These are phyloP conservation scores for Colinus virginianus DNA, from an alignment of 2,113 vertebrate species.

Conservation along the genomic window DNA sequence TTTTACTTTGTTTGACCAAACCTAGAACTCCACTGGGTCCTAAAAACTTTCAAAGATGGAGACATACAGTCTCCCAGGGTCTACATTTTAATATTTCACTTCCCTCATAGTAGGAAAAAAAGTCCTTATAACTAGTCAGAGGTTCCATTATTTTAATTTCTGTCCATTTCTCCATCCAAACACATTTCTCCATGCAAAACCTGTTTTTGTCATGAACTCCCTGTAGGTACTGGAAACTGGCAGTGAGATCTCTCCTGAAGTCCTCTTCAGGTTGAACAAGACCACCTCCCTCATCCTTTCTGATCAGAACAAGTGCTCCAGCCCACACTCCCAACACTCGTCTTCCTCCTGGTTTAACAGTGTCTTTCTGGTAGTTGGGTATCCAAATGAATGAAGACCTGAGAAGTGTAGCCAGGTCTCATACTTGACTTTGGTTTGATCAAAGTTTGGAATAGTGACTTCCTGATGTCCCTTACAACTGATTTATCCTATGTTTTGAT, in stretches of 20 bases:
- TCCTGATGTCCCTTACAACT: not conserved
- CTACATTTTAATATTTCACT: not conserved
- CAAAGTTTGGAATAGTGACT: not conserved
- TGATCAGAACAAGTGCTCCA: not conserved
- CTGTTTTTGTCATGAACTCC: not conserved
- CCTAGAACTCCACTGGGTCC: not conserved
- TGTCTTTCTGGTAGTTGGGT: not conserved
- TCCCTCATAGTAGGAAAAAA: no score
- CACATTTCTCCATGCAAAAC: not conserved
- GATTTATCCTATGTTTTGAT: not conserved
- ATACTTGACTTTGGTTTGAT: not conserved
- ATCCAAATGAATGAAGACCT: not conserved
- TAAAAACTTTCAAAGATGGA: not conserved
- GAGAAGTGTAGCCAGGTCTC: not conserved
- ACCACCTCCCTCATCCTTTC: not conserved
- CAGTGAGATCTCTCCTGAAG: not conserved
- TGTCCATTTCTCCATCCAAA: not conserved
- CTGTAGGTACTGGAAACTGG: not conserved
- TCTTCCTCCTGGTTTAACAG: no score
- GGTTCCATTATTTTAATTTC: not conserved
- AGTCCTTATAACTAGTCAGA: not conserved
- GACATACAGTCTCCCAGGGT: accelerated
- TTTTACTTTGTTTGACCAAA: not conserved
- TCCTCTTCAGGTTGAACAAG: not conserved
- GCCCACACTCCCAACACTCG: no score